Conservation (phyloP, 2,888 invertebrate genomes). For the Andricus quercusramuli region DNA sequence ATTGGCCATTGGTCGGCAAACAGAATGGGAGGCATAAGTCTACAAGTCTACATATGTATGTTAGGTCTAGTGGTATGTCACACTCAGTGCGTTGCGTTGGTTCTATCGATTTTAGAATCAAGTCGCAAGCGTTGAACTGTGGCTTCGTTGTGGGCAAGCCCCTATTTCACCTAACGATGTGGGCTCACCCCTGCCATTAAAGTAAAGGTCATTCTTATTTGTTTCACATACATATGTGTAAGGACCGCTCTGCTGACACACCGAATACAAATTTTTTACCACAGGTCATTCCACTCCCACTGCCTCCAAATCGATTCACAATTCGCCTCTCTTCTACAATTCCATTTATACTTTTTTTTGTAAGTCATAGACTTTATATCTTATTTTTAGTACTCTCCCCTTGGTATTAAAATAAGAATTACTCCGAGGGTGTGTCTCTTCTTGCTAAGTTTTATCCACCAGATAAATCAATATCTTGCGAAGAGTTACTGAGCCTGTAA, state of each 20-base stretch:
- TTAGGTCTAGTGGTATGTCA: constrained; percentile 7
- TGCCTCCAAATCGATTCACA: background rate
- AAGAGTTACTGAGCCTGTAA: constrained; percentile 21
- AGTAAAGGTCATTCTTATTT: constrained; percentile 39
- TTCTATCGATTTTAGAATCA: constrained; percentile 41
- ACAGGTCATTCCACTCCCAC: background rate
- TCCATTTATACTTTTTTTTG: background rate
- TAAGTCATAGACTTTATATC: background rate
- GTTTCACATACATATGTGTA: constrained; percentile 25
- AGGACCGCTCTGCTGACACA: background rate
- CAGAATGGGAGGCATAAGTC: background rate
- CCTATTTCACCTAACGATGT: constrained; percentile 33
- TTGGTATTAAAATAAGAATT: constrained; percentile 16
- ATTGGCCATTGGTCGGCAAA: background rate
- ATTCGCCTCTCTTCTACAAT: background rate
- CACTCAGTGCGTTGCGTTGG: constrained; percentile 34
- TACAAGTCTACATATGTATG: constrained; percentile 8
- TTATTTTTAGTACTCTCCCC: background rate
- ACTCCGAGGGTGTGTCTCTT: background rate
- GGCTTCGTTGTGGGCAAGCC: constrained; percentile 30
- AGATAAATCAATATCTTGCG: constrained; percentile 31
- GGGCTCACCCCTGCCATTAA: constrained; percentile 31
- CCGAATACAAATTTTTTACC: constrained; percentile 22
- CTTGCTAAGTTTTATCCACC: background rate
- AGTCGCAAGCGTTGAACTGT: constrained; percentile 37